These are phyloP conservation scores for Ptilorrhoa leucosticta DNA, from an alignment of 2,113 vertebrate genomes.

Conservation along the genomic window DNA sequence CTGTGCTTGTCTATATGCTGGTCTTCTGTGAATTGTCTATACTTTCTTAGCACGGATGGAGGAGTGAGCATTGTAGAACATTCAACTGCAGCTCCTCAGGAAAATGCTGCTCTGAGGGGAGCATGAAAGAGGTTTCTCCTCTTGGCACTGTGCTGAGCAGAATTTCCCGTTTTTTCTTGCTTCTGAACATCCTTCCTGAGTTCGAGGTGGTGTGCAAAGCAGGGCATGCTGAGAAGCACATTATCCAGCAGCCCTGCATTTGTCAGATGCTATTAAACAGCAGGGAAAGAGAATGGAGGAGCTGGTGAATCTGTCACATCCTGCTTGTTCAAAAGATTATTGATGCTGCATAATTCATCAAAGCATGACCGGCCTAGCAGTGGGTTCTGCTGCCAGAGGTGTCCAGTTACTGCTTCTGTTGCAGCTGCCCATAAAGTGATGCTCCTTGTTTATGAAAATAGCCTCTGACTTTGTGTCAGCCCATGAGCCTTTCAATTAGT, in stretches of 20 bases:
- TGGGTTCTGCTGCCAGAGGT: neutral
- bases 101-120: neutral
- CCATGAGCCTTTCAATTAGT: neutral
- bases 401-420: neutral
- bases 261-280: slow-evolving; percentile 36
- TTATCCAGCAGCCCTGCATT: slow-evolving; percentile 1
- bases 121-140: neutral
- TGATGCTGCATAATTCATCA: slow-evolving; percentile 28
- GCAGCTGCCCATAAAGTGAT: neutral
- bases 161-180: neutral
- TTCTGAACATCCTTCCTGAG: neutral
- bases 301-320: slow-evolving; percentile 30
- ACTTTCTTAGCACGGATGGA: neutral
- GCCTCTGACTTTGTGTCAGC: neutral
- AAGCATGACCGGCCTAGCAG: neutral
- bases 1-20: neutral
- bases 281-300: neutral
- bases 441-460: neutral
- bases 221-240: neutral
- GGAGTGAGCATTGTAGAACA: neutral
- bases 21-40: neutral
- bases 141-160: neutral
- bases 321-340: slow-evolving; percentile 34
- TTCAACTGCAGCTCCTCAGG: neutral
- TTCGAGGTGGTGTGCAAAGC: neutral